These are phyloP conservation scores for Nothoprocta perdicaria DNA, from an alignment of 2,113 vertebrate species.

Conservation along the genomic window DNA sequence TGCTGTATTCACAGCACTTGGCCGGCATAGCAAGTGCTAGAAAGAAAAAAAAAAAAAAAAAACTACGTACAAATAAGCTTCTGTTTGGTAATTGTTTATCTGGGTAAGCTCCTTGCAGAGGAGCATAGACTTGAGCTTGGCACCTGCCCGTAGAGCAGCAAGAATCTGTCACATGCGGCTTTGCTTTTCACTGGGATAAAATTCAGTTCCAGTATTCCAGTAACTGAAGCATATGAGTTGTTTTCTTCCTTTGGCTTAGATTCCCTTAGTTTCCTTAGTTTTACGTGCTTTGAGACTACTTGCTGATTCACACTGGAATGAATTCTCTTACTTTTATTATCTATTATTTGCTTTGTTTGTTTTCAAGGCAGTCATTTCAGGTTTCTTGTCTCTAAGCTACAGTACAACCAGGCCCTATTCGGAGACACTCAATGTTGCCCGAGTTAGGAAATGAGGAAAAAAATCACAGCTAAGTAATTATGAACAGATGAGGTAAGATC, in stretches of 20 bases:
- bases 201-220: not conserved
- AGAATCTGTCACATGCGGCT: not conserved
- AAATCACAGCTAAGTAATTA: not conserved
- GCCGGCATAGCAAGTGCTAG: constrained; percentile 2
- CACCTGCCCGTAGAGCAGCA: not conserved
- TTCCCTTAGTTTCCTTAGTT: constrained; percentile 47
- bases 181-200: not conserved
- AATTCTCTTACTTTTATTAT: not conserved
- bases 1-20: not conserved
- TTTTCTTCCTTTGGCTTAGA: constrained; percentile 20
- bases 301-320: not conserved
- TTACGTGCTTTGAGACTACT: not conserved
- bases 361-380: not conserved
- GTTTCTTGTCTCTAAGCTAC: not conserved
- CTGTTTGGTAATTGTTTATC: constrained; percentile 14
- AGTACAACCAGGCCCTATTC: not conserved
- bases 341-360: not conserved
- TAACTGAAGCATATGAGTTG: not conserved
- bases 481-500: not conserved
- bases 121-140: constrained; percentile 52
- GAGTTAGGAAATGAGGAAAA: not conserved
- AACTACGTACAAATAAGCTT: not conserved
- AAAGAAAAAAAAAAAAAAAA: not conserved
- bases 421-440: not conserved
- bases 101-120: not conserved